Conservation (phyloP, 1,140 invertebrate species). For the Nasonia giraulti region DNA sequence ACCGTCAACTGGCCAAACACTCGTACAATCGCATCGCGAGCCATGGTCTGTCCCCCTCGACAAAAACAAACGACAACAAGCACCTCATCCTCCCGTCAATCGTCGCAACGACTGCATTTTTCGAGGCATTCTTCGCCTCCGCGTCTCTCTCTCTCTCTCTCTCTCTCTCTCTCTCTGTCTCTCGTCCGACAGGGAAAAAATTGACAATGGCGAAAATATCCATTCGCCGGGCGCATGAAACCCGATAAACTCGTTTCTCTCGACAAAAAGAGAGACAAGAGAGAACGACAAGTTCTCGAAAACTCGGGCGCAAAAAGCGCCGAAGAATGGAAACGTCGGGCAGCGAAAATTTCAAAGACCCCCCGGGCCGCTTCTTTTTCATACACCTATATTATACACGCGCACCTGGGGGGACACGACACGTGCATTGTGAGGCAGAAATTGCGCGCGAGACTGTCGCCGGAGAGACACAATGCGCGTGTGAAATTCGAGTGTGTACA, state of each 20-base stretch:
- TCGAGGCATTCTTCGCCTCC: not conserved
- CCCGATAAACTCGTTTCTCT: constrained; percentile 48
- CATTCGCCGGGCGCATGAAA: constrained; percentile 17
- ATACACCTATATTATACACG: too few species aligned
- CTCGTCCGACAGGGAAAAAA: constrained; percentile 17
- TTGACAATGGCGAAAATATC: constrained; percentile 38
- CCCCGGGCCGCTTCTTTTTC: not conserved
- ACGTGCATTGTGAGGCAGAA: not conserved
- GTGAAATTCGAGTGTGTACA: not conserved
- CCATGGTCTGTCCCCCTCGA: too few species aligned
- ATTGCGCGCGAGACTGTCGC: not conserved
- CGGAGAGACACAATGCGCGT: not conserved
- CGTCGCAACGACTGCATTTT: constrained; percentile 20
- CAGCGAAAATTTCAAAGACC: not conserved
- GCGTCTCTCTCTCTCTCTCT: not conserved
- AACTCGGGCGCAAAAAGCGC: not conserved
- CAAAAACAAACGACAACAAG: too few species aligned
- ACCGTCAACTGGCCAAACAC: too few species aligned
- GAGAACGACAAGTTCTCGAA: not conserved
- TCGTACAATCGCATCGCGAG: too few species aligned
- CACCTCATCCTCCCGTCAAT: not conserved
- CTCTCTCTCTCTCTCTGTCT: not conserved
- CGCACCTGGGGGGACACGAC: not conserved
- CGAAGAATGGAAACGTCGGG: not conserved
- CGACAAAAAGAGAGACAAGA: constrained; percentile 12